Conservation (phyloP, 2,888 invertebrate genomes). For the Zhuqinia jingwanae region DNA sequence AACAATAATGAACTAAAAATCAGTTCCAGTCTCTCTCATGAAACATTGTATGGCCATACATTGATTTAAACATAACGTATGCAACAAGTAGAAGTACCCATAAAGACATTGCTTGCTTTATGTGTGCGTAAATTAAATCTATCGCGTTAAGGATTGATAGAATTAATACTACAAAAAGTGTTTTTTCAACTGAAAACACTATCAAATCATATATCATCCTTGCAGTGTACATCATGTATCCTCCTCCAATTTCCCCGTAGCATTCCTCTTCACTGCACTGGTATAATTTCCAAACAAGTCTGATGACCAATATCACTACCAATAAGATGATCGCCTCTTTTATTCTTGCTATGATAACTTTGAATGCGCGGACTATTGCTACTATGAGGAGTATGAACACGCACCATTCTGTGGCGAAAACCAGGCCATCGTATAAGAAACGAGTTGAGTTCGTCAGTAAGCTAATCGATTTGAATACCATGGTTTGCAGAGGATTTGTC, state of each 20-base stretch:
- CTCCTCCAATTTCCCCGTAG: constrained; percentile 50
- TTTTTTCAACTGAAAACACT: constrained; percentile 73
- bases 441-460: constrained; percentile 44
- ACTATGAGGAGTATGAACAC: constrained; percentile 75
- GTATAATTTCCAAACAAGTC: constrained; percentile 58
- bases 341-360: constrained; percentile 54
- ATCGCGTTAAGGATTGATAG: constrained; percentile 58
- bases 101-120: constrained; percentile 67
- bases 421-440: constrained; percentile 72
- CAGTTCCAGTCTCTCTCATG: constrained; percentile 48
- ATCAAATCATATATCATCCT: constrained; percentile 74
- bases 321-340: constrained; percentile 70
- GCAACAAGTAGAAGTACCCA: constrained; percentile 73
- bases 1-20: neutral
- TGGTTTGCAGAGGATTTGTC: neutral
- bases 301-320: constrained; percentile 67
- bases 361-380: constrained; percentile 68
- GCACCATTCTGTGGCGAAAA: constrained; percentile 75
- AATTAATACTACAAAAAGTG: constrained; percentile 72
- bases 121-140: constrained; percentile 37
- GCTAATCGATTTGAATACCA: constrained; percentile 55
- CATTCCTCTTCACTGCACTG: constrained; percentile 30
- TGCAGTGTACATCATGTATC: constrained; percentile 24
- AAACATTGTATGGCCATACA: constrained; percentile 48
- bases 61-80: constrained; percentile 52